A percentile compares a stretch with the other conserved stretches of the same genome.
phyloP scores from a whole-genome alignment of 2,888 invertebrate species.

The Rotaria macrura region DNA sequence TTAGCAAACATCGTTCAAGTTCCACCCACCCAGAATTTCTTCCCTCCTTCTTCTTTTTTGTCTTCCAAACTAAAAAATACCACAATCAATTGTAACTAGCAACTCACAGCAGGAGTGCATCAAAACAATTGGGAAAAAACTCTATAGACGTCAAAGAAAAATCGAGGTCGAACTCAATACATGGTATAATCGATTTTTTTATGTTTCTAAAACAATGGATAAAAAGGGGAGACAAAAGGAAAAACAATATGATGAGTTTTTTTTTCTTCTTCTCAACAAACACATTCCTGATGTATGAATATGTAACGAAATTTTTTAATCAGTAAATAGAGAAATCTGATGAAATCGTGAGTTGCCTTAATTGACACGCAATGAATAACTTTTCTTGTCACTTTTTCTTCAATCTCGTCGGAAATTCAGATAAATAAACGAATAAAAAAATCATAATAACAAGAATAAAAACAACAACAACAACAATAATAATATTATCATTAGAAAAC shows the following conservation, averaged over 20 bases:
- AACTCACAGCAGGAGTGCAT: neutral
- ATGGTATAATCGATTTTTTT: neutral
- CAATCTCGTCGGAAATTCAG: neutral
- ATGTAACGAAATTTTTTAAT: neutral
- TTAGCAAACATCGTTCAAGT: neutral
- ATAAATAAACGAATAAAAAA: neutral
- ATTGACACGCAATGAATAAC: neutral
- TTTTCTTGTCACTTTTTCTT: neutral
- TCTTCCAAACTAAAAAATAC: neutral
- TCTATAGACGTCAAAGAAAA: neutral
- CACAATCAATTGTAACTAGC: neutral
- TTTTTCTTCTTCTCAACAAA: neutral
- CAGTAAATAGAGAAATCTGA: neutral
- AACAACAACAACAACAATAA: no score
- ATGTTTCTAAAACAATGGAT: neutral
- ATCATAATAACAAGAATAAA: no score
- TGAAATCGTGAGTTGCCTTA: neutral
- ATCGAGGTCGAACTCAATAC: neutral
- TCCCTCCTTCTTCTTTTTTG: neutral
- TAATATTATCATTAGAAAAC: no score
- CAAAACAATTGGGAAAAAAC: neutral
- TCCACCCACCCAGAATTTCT: neutral
- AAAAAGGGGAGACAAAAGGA: neutral
- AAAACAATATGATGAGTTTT: neutral
- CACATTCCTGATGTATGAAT: neutral